Evolutionary conservation across 2,888 invertebrate species (phyloP), one percentile per base, ranked within the genome.

Genomic region (Oscheius sp.): DNA sequence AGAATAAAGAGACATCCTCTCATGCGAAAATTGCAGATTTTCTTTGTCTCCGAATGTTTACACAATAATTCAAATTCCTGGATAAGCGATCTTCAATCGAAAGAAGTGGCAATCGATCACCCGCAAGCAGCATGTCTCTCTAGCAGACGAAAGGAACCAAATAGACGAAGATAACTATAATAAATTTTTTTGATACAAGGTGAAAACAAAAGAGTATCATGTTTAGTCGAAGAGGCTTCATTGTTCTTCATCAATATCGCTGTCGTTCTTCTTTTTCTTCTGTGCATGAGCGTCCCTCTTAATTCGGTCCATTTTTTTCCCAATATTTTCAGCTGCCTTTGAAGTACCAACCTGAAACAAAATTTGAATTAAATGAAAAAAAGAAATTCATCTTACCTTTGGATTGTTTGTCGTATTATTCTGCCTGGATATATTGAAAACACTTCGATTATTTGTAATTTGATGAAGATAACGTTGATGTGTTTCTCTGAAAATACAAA

Each of bases 381-480:
- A n/a, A n/a, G n/a, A 49, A 3, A 49, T 21, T 21, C 3, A 18
- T n/a, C n/a, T n/a, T 25, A 55, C 55, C 25, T 23, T 25, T 55
- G 23, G 5, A 3, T 6, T 25, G 5, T 25, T 55, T 3, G 5
- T 2, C 21, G 55, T 25, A 23, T 59, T 29, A 59, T 23, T 29
- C 16, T n/a, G n/a, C n/a, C 21, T 59, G 3, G 29, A 16, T 41
- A 21, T 2, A 29, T 41, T 35, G 2, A 59, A 35, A 59, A 12
- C 27, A 7, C 35, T 35, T n/a, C n/a, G n/a, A 35, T 59, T 59
- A n/a, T 25, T 61, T 7, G 41, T 61, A 18, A 61, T 61, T 21
- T 61, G 43, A 23, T 61, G 61, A n/a, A 61, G 23, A 61, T 61
- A 61, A 2, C 61, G 61, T 43, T 43, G 61, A 45, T 61, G 41